These are phyloP conservation scores for Mobula birostris DNA, from an alignment of 2,113 vertebrate genomes.

Conservation along the genomic window DNA sequence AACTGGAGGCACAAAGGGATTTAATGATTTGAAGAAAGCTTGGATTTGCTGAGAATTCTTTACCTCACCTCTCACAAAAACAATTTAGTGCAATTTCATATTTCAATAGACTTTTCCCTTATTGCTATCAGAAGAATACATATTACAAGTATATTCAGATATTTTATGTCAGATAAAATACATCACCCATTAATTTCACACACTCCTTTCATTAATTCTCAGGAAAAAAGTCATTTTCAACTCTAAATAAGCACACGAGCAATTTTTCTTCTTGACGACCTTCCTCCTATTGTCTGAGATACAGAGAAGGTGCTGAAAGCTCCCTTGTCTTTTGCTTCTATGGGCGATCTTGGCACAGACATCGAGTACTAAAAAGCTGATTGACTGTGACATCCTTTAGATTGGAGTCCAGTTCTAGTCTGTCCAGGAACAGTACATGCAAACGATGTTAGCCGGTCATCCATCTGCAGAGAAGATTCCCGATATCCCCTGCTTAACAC, in stretches of 20 bases:
- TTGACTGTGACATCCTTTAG: background rate
- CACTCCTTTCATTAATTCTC: background rate
- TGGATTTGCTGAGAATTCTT: background rate
- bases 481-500: background rate
- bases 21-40: background rate
- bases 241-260: background rate
- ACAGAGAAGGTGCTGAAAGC: background rate
- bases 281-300: background rate
- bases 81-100: background rate
- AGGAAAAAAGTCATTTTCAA: slow-evolving; percentile 4
- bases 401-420: background rate
- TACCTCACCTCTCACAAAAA: background rate
- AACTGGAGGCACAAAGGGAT: background rate
- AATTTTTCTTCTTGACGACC: background rate
- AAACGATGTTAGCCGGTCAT: background rate
- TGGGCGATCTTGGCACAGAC: background rate
- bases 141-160: background rate
- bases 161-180: background rate
- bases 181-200: slow-evolving; percentile 7
- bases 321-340: background rate
- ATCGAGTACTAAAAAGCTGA: background rate
- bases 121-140: background rate
- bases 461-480: background rate
- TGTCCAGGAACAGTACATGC: background rate
- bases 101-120: background rate